Conservation (phyloP, 2,797 vertebrate genomes). For the Galagoides demidoff region DNA sequence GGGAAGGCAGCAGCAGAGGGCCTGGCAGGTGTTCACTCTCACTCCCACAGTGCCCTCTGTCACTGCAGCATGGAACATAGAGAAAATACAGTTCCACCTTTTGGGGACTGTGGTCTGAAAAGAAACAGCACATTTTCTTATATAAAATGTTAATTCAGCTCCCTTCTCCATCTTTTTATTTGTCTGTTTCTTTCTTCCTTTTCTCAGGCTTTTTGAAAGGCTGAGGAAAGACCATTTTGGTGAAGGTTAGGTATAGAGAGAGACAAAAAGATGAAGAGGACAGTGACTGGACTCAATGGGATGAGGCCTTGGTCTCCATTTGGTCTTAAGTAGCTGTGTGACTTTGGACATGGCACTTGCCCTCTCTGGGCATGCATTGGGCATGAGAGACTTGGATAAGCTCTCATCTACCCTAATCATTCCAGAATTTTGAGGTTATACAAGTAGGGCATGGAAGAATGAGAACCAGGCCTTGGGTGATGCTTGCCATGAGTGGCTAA, state of each 20-base stretch:
- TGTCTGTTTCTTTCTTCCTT: neutral
- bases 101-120: neutral
- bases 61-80: accelerated
- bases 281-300: neutral
- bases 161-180: neutral
- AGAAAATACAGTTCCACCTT: accelerated
- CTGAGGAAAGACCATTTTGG: neutral
- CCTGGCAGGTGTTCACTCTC: neutral
- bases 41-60: accelerated
- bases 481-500: neutral
- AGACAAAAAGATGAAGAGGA: neutral
- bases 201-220: neutral
- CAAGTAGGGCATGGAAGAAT: neutral
- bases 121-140: neutral
- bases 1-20: neutral
- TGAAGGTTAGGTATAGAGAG: neutral
- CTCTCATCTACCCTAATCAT: neutral
- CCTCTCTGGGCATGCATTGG: accelerated
- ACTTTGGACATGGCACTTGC: accelerated
- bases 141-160: neutral
- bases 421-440: neutral
- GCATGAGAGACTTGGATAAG: neutral
- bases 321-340: neutral
- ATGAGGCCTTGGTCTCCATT: neutral
- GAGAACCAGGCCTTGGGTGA: neutral